Evolutionary conservation across 2,113 vertebrate species (phyloP).

Genomic region (Pristiophorus japonicus): DNA sequence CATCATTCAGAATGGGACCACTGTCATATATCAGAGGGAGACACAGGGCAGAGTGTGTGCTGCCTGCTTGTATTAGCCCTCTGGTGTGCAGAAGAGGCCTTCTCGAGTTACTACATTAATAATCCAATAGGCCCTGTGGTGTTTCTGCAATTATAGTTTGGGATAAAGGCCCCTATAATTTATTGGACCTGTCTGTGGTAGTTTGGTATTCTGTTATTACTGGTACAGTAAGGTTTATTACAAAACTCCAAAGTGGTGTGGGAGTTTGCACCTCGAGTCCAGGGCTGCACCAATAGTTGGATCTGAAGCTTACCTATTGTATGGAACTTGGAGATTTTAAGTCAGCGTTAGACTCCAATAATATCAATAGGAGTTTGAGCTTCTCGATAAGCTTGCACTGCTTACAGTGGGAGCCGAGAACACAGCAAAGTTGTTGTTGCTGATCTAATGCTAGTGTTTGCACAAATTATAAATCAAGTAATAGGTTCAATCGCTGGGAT

Average conservation of each 20-base stretch:
- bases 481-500: not conserved
- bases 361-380: not conserved
- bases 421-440: too few relatives aligned
- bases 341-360: not conserved
- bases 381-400: not conserved
- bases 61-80: constrained; percentile 3
- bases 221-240: not conserved
- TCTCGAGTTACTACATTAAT: not conserved
- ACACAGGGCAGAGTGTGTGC: not conserved
- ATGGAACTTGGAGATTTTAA: not conserved
- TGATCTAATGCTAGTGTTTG: not conserved
- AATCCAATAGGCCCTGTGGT: not conserved
- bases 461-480: not conserved
- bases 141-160: not conserved
- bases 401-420: not conserved
- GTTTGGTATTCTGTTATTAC: not conserved
- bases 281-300: not conserved
- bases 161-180: not conserved
- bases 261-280: not conserved
- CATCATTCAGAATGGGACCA: not conserved
- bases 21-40: not conserved
- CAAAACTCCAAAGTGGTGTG: not conserved
- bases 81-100: not conserved
- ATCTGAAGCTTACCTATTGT: not conserved
- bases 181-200: not conserved